Evolutionary conservation across 2,113 vertebrate species (phyloP), one percentile per base, ranked within the genome.

Genomic region (Calypte anna): DNA sequence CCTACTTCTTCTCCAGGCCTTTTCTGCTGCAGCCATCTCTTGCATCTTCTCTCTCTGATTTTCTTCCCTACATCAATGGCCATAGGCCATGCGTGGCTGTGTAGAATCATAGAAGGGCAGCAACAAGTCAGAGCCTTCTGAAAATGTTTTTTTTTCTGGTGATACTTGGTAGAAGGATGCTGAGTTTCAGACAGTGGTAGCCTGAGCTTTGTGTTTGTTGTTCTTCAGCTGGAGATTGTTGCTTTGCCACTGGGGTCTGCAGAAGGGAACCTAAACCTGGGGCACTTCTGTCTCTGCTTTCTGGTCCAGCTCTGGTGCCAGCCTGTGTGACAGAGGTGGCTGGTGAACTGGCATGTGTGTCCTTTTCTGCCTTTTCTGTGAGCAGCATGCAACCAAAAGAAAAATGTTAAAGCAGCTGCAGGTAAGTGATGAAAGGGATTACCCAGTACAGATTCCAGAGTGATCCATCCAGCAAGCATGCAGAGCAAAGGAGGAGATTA

Each of bases 271-370:
- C 8, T 33, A 2, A 28, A 17, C 13, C 13, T 23, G 33, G 25
- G 10, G 20, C 30, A 59, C 27, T 53, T 53, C 16, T 21, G 5
- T 18, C 69, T 46, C 1, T 0, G 23, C 36, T 24, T 19, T 30
- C 3, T 40, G 36, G 31, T 66, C 61, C 57, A 33, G 75, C 40
- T 48, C 40, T 44, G 46, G 51, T 24, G 40, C 48, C 9, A 22
- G 40, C 3, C 22, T 15, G 18, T 5, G 10, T 0, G 1, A 6
- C 21, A 50, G 53, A n/a, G 15, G 15, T 11, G 23, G 18, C 30
- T 40, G 62, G 33, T 22, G 57, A 62, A 7, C 4, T 13, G 64
- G 14, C 2, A 12, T 3, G 3, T 3, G 3, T 79, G 31, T 43
- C 14, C 28, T 44, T 38, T 58, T 51, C 44, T 27, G 3, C 15